Evolutionary conservation across 2,797 vertebrate genomes (phyloP).

Genomic region (Pangasius larnaudii): DNA sequence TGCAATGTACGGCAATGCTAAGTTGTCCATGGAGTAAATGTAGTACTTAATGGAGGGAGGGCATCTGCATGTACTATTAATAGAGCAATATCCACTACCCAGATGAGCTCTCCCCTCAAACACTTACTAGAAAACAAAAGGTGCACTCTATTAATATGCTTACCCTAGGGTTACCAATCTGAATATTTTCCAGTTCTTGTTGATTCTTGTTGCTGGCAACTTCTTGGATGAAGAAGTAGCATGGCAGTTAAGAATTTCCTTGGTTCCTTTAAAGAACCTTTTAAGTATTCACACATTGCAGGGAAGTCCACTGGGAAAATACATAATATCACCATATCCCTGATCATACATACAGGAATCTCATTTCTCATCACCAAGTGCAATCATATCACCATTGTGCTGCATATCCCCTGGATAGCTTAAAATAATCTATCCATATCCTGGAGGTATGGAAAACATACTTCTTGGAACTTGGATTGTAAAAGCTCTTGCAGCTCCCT

Average conservation of each 20-base stretch:
- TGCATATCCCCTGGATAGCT: not conserved
- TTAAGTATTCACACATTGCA: not conserved
- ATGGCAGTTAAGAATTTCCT: not conserved
- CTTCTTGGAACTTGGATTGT: not conserved
- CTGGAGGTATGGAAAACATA: not conserved
- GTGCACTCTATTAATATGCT: not conserved
- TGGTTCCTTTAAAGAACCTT: not conserved
- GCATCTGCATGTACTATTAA: not conserved
- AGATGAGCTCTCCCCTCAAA: not conserved
- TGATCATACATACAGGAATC: not conserved
- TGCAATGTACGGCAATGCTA: conserved; percentile 8
- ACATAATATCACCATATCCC: not conserved
- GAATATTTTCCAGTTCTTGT: not conserved
- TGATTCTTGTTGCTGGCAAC: not conserved
- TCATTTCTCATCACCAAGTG: not conserved
- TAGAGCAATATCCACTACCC: not conserved
- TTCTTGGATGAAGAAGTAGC: not conserved
- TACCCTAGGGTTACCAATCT: not conserved
- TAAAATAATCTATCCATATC: conserved; percentile 3
- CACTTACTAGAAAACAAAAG: not conserved
- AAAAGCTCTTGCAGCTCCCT: not conserved
- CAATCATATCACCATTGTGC: not conserved
- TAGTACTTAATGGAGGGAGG: not conserved
- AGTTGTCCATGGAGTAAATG: not conserved
- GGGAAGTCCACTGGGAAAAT: not conserved